These are phyloP conservation scores for Drosophila fungiperda DNA, from an alignment of 2,888 invertebrate genomes.

Conservation along the genomic window DNA sequence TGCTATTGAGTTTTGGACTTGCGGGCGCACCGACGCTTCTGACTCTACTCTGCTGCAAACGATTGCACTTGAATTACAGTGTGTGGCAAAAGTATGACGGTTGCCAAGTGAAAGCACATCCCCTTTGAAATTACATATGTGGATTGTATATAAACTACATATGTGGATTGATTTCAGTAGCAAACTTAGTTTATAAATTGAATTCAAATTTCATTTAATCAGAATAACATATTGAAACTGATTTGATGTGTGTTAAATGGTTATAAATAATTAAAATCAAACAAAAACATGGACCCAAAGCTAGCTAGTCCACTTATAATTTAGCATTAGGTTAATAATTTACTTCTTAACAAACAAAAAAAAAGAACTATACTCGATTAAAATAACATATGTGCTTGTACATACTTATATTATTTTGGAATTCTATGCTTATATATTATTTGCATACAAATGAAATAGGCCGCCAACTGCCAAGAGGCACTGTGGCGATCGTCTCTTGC, in stretches of 20 bases:
- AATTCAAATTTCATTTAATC: too few relatives aligned
- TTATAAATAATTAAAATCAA: background rate
- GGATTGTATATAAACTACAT: too few relatives aligned
- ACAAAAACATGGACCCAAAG: background rate
- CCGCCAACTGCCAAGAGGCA: conserved; percentile 22
- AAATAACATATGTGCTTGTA: background rate
- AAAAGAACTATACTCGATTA: background rate
- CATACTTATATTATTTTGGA: background rate
- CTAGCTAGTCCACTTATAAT: background rate
- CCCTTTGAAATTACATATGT: background rate
- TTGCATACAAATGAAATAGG: background rate
- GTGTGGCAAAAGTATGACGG: conserved; percentile 40
- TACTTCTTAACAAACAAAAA: background rate
- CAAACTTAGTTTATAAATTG: background rate
- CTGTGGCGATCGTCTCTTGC: conserved; percentile 33
- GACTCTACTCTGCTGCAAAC: conserved; percentile 28
- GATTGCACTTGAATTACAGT: conserved; percentile 50
- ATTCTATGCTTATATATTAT: background rate
- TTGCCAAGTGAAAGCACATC: conserved; percentile 10
- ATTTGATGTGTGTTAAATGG: too few relatives aligned
- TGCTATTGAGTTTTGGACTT: conserved; percentile 55
- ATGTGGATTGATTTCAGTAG: background rate
- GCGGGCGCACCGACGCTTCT: conserved; percentile 20
- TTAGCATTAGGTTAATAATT: background rate
- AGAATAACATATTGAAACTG: background rate